Base-by-base conservation (phyloP, 2,113 vertebrate genomes). In the Sylvietta virens region DNA sequence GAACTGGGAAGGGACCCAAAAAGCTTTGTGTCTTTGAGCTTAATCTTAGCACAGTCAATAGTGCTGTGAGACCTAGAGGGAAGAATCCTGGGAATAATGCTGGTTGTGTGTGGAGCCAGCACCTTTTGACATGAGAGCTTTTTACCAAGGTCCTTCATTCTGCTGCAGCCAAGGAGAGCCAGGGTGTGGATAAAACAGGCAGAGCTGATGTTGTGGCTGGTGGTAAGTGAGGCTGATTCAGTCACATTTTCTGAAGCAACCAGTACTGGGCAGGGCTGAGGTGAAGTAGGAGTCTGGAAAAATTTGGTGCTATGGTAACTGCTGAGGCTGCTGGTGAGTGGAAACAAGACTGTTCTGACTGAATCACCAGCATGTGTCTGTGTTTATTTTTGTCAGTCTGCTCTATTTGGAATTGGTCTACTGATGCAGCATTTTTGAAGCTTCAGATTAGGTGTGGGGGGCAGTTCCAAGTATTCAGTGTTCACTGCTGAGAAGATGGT, bases 281-380 rank as follows among this genome's bases (percentile, higher is more conserved):
- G 86, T 85, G 37, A 47, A 28, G 60, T 5, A 57, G 61, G 60
- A 82, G 71, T 56, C 48, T 82, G 79, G 69, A 86, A 73, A 48
- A 81, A 66, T 64, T 78, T 84, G 85, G 79, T 91, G 83, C 88
- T 86, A 81, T 93, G 90, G 92, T 90, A 95, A 93, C 95, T 92
- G 81, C 51, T 3, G 5, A 51, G 93, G 81, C 79, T 88, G 82
- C 64, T 88, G 90, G 83, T 88, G 24, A 83, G 86, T 69, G 80
- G 80, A 54, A 69, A 48, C 57, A 54, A 61, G 87, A 8, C 23
- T 54, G 62, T 45, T 76, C 69, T 67, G 53, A 10, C 13, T 76
- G 90, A 85, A 57, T 92, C 82, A 72, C 74, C 57, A 30, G 67
- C 71, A 65, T 86, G 86, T 90, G 90, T 85, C 92, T 94, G 82